Conservation (phyloP, 1,140 invertebrate species). For the Penaeus japonicus region DNA sequence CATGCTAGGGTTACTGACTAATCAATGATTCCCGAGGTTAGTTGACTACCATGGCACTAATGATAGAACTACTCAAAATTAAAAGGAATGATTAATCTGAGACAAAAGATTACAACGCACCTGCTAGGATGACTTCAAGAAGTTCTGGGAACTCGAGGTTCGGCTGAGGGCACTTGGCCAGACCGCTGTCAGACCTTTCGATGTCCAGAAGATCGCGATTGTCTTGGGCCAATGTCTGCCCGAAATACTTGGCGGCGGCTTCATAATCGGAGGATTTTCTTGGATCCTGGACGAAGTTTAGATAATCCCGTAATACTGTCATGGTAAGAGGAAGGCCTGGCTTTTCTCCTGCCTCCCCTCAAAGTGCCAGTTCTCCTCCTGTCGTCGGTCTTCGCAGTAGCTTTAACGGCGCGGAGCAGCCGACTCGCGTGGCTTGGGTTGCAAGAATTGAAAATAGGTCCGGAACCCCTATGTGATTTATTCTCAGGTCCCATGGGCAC, state of each 20-base stretch:
- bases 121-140: constrained; percentile 36
- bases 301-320: constrained; percentile 45
- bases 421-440: not conserved
- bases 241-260: not conserved
- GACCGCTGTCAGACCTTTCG: not conserved
- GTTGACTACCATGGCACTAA: too few species aligned
- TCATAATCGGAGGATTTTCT: constrained; percentile 14
- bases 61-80: too few species aligned
- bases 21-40: too few species aligned
- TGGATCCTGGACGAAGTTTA: constrained; percentile 30
- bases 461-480: not conserved
- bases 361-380: not conserved
- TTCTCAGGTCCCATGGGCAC: constrained; percentile 39
- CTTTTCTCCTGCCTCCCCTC: not conserved
- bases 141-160: constrained; percentile 17
- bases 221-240: not conserved
- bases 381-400: not conserved
- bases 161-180: not conserved
- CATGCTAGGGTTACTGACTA: too few species aligned
- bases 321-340: not conserved
- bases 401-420: not conserved
- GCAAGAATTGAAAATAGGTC: not conserved
- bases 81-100: too few species aligned
- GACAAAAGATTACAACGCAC: not conserved
- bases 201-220: too few species aligned